Conservation (phyloP, 2,888 invertebrate genomes). For the Sphaerophoria taeniata region DNA sequence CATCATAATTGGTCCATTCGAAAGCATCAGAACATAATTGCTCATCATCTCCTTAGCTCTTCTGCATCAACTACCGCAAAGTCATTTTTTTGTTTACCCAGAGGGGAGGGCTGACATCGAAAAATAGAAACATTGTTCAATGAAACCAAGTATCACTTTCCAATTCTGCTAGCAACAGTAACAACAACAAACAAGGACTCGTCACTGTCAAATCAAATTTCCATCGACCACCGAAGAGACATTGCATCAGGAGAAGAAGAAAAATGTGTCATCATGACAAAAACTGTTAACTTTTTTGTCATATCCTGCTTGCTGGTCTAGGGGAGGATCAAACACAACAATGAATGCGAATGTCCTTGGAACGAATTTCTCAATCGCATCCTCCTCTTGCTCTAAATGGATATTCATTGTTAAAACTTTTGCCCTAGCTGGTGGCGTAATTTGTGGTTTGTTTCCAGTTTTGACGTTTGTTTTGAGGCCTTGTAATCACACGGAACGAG, state of each 20-base stretch:
- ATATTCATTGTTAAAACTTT: constrained; percentile 62
- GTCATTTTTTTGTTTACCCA: constrained; percentile 44
- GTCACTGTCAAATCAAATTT: constrained; percentile 74
- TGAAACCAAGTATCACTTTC: constrained; percentile 60
- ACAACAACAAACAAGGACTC: constrained; percentile 43
- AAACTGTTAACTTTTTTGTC: constrained; percentile 67
- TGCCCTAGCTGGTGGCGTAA: constrained; percentile 45
- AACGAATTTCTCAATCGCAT: constrained; percentile 26
- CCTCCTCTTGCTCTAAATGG: constrained; percentile 55
- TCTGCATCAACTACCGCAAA: neutral
- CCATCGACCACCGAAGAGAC: constrained; percentile 51
- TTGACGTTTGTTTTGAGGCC: constrained; percentile 65
- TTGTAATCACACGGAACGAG: constrained; percentile 66
- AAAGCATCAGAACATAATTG: constrained; percentile 52
- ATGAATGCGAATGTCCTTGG: neutral
- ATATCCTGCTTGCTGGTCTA: constrained; percentile 41
- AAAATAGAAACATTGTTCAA: constrained; percentile 10
- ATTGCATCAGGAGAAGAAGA: neutral
- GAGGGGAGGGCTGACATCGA: constrained; percentile 46
- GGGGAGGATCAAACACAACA: neutral
- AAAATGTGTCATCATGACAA: constrained; percentile 45
- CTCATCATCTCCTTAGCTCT: constrained; percentile 52
- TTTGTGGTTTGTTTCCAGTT: constrained; percentile 64
- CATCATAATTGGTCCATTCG: constrained; percentile 72
- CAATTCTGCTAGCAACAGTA: neutral